Conservation (phyloP, 2,113 vertebrate genomes). For the Rafetus swinhoei region DNA sequence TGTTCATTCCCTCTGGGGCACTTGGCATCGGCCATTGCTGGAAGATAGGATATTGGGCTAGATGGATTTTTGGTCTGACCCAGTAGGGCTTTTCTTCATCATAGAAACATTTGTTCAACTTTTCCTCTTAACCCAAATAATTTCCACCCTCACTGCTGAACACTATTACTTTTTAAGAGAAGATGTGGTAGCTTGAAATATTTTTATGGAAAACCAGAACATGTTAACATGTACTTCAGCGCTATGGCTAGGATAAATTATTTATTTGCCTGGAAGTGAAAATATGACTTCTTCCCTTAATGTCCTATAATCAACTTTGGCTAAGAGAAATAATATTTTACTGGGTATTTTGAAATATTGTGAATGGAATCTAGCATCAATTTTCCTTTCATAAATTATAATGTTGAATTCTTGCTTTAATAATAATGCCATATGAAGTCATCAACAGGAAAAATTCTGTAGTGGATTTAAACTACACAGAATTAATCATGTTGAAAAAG, state of each 20-base stretch:
- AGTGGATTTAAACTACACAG: not conserved
- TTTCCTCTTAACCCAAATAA: conserved; percentile 7
- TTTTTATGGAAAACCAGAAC: not conserved
- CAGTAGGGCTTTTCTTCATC: conserved; percentile 4
- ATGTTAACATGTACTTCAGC: not conserved
- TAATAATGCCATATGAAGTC: not conserved
- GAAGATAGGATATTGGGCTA: too few species aligned
- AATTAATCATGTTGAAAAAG: not conserved
- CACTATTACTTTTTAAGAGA: conserved; percentile 2
- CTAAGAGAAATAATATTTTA: conserved; percentile 24
- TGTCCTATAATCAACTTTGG: not conserved
- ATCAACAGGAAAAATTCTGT: not conserved
- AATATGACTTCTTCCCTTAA: not conserved
- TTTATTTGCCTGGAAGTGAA: not conserved
- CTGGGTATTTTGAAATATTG: not conserved
- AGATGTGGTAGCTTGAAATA: not conserved
- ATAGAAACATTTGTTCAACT: not conserved
- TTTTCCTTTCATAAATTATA: not conserved
- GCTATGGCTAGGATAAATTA: not conserved
- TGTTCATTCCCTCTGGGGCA: too few species aligned
- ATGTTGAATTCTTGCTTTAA: rapidly evolving
- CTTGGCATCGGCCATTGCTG: too few species aligned
- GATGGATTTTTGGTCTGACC: too few species aligned
- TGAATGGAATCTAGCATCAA: not conserved
- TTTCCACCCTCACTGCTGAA: conserved; percentile 23